Evolutionary conservation across 2,888 invertebrate species (phyloP).

Genomic region (Thymelicus sylvestris): DNA sequence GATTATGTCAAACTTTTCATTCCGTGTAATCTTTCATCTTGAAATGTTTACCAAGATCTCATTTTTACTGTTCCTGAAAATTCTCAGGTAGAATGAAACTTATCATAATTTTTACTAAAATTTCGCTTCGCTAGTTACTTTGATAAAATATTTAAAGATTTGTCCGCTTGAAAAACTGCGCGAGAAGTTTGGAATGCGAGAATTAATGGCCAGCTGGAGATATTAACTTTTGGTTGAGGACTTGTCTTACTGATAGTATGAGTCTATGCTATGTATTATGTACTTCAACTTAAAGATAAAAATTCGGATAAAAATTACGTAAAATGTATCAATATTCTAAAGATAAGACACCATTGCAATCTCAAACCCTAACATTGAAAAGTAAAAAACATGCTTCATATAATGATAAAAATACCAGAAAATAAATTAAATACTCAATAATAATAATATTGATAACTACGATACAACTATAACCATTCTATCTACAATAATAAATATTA

Average conservation of each 20-base stretch:
- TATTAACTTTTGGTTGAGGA: conserved; percentile 18
- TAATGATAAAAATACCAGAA: no score
- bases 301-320: no score
- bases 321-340: no score
- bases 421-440: no score
- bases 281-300: no score
- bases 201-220: conserved; percentile 28
- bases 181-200: conserved; percentile 24
- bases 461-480: background rate
- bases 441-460: no score
- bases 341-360: no score
- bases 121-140: conserved; percentile 18
- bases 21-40: background rate
- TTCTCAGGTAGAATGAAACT: background rate
- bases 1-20: background rate
- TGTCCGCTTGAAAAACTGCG: conserved; percentile 43
- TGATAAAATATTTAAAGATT: conserved; percentile 42
- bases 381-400: no score
- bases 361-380: no score
- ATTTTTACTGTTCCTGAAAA: background rate
- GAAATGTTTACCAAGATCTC: background rate
- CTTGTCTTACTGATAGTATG: background rate
- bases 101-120: conserved; percentile 10
- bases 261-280: background rate
- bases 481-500: background rate